Base-by-base conservation (phyloP, 1,140 invertebrate species). In the Pissodes strobi region DNA sequence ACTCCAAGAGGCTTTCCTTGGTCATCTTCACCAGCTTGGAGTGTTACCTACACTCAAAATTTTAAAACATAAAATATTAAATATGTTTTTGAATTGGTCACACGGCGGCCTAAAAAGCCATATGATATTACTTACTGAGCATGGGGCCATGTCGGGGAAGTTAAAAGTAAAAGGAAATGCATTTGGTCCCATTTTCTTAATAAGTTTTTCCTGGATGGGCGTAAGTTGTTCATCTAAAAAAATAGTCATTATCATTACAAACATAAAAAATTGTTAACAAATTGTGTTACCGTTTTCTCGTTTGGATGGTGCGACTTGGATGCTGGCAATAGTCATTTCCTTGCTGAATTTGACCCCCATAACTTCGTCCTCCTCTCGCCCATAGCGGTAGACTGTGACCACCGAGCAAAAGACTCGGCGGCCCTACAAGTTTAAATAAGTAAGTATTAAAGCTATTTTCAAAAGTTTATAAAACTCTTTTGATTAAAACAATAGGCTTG, bases 271-370 rank as follows among this genome's bases (percentile, higher is more conserved):
- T n/a, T n/a, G n/a, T n/a, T n/a, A n/a, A n/a, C n/a, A n/a, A n/a
- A n/a, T n/a, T n/a, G 17, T 8, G 1, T 69, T 90, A 39, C 30
- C 81, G 68, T 90, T 87, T 67, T 86, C 83, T 73, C 83, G 77
- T 17, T 82, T 78, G 21, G 74, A 69, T 1, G 92, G 91, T 17
- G 91, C 85, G 61, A 95, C 86, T 77, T 93, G 90, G 48, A 89
- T 88, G 12, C 85, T 82, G 1, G 84, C 84, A 9, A 96, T 79
- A 1, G 92, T 83, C 76, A 95, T 84, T 75, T 94, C 92, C 79
- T 93, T 94, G 64, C 90, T 91, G 84, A 95, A 95, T 79, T 94
- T 94, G 67, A 95, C 85, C 27, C 92, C 93, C 92, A 95, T 95
- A 65, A 95, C 91, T 79, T 95, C 93, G 80, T 95, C 92, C 78